Conservation (phyloP, 2,888 invertebrate species). For the Tenthredo notha region DNA sequence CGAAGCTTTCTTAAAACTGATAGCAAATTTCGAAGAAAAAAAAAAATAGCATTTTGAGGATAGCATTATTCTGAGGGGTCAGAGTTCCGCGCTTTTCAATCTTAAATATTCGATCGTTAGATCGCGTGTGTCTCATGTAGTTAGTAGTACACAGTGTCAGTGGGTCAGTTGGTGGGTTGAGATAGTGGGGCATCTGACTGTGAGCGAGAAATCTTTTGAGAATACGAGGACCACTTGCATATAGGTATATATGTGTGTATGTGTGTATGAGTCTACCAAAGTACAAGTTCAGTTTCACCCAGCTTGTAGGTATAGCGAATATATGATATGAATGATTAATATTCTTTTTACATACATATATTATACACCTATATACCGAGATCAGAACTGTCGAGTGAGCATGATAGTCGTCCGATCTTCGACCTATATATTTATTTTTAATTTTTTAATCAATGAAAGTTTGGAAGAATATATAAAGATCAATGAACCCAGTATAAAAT, state of each 20-base stretch:
- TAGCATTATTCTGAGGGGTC: background rate
- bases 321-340: background rate
- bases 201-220: slow-evolving; percentile 69
- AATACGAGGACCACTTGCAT: background rate
- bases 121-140: background rate
- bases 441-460: background rate
- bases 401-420: background rate
- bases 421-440: background rate
- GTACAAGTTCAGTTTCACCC: slow-evolving; percentile 36
- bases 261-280: background rate
- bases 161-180: slow-evolving; percentile 69
- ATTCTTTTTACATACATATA: background rate
- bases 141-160: slow-evolving; percentile 74
- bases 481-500: background rate
- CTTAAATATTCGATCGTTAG: slow-evolving; percentile 4
- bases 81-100: background rate
- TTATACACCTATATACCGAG: background rate
- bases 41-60: background rate
- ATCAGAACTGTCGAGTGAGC: background rate
- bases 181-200: slow-evolving; percentile 62
- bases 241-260: background rate
- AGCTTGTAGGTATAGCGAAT: background rate
- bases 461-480: background rate
- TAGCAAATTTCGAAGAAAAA: background rate
- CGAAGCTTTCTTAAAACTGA: background rate